Conservation (phyloP, 2,888 invertebrate species). For the Ennomos quercinarius region DNA sequence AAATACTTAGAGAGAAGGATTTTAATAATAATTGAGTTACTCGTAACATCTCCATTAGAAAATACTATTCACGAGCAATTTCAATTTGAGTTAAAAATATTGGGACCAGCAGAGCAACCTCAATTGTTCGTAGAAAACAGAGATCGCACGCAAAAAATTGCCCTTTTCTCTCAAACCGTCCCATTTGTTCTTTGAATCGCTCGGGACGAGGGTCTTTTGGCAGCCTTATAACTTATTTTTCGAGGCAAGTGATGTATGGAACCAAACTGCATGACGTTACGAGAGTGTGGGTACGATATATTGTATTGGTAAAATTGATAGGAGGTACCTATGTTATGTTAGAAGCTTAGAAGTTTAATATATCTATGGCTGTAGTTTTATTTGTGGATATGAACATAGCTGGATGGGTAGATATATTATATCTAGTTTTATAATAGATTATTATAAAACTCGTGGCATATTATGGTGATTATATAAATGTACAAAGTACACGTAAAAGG, state of each 20-base stretch:
- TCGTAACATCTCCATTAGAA: constrained; percentile 21
- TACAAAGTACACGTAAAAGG: neutral
- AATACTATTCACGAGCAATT: constrained; percentile 28
- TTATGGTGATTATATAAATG: neutral
- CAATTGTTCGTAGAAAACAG: constrained; percentile 57
- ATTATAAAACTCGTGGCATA: neutral
- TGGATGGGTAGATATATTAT: no score
- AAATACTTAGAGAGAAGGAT: constrained; percentile 9
- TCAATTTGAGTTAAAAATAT: constrained; percentile 39
- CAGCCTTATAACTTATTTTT: constrained; percentile 68
- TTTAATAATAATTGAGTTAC: constrained; percentile 18
- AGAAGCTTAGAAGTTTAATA: neutral
- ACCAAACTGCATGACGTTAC: constrained; percentile 37
- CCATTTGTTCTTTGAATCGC: constrained; percentile 64
- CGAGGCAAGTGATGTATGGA: constrained; percentile 55
- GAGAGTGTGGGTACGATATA: constrained; percentile 14
- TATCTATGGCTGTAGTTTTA: neutral
- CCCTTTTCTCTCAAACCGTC: constrained; percentile 59
- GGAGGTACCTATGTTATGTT: no score
- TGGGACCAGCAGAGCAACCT: constrained; percentile 45
- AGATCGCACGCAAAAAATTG: constrained; percentile 64
- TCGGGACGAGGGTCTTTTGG: constrained; percentile 60
- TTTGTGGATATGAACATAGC: neutral
- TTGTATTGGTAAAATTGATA: constrained; percentile 1
- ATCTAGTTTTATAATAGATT: no score